Evolutionary conservation across 2,113 vertebrate genomes (phyloP).

Genomic region (Nymphicus hollandicus): DNA sequence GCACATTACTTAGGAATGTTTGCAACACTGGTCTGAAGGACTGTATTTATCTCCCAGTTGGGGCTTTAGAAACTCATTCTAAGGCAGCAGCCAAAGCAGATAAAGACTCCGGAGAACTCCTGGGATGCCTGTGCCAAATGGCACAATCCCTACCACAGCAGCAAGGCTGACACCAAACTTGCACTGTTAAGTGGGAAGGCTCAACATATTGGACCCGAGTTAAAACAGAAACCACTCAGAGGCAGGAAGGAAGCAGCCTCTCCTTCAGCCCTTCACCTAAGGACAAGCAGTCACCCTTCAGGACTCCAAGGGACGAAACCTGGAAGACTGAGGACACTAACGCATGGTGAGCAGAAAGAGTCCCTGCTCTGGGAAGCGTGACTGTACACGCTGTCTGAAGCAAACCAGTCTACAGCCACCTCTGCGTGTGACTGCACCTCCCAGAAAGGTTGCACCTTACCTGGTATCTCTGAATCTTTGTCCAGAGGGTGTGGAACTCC

Average conservation of each 20-base stretch:
- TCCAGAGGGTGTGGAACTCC: constrained; percentile 81
- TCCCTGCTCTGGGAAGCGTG: not conserved
- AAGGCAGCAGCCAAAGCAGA: not conserved
- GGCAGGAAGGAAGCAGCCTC: not conserved
- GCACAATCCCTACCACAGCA: not conserved
- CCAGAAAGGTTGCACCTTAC: not conserved
- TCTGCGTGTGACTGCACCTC: fast-evolving
- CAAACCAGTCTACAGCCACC: not conserved
- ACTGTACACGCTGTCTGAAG: fast-evolving
- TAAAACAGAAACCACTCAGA: not conserved
- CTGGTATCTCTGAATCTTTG: constrained; percentile 79
- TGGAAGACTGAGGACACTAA: not conserved
- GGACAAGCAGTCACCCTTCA: not conserved
- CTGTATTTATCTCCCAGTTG: not conserved
- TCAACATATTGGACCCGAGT: fast-evolving
- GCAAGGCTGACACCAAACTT: not conserved
- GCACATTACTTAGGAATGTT: fast-evolving
- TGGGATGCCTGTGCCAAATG: not conserved
- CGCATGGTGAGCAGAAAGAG: not conserved
- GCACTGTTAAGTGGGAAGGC: not conserved
- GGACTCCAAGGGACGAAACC: not conserved
- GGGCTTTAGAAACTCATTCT: not conserved
- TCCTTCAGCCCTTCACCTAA: not conserved
- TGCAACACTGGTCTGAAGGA: not conserved
- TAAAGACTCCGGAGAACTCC: not conserved